These are phyloP conservation scores for Callinectes sapidus DNA, from an alignment of 2,888 invertebrate species.

Conservation along the genomic window DNA sequence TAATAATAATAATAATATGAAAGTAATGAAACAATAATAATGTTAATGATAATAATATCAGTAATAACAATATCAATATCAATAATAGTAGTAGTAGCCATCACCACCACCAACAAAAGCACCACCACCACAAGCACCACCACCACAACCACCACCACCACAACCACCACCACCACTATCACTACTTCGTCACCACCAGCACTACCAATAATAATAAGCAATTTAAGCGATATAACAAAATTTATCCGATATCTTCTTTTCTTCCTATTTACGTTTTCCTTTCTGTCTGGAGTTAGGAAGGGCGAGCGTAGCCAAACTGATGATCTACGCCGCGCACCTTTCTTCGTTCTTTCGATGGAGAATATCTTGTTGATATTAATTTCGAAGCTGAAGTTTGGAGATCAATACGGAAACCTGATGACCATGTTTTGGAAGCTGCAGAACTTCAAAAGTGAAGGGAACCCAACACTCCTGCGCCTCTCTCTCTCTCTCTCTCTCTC, in stretches of 20 bases:
- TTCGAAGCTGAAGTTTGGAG: background rate
- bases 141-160: too few species aligned
- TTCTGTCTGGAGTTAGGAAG: background rate
- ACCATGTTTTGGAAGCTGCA: constrained; percentile 26
- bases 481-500: constrained; percentile 29
- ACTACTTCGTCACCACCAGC: background rate
- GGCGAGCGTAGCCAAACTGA: background rate
- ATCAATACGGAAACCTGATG: constrained; percentile 26
- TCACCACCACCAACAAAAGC: too few species aligned
- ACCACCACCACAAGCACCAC: too few species aligned
- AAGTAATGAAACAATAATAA: too few species aligned
- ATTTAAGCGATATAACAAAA: background rate
- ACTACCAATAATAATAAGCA: background rate
- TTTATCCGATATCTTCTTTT: background rate
- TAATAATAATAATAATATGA: too few species aligned
- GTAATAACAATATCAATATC: too few species aligned
- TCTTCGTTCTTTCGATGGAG: background rate
- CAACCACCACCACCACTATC: background rate
- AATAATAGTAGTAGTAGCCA: background rate
- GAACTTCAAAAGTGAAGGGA: constrained; percentile 28
- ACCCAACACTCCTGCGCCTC: background rate
- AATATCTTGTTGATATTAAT: constrained; percentile 18
- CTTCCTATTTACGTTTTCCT: background rate
- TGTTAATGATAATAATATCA: too few species aligned
- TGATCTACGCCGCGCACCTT: background rate